These are phyloP conservation scores for Saxidomus purpurata DNA, from an alignment of 1,140 invertebrate species.

Conservation along the genomic window DNA sequence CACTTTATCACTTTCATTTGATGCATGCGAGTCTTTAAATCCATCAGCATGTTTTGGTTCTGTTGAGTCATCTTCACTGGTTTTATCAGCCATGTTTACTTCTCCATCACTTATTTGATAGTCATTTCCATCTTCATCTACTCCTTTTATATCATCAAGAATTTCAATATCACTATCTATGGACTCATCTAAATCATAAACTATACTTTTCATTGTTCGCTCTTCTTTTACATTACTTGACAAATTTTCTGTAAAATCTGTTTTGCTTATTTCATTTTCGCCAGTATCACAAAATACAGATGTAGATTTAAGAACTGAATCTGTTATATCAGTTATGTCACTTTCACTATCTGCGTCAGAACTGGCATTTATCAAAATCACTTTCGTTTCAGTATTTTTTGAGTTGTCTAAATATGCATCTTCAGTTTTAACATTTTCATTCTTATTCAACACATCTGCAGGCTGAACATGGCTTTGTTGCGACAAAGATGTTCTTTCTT, in stretches of 20 bases:
- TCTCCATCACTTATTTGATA: too few species aligned
- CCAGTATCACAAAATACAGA: neutral
- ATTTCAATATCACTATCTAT: conserved; percentile 61
- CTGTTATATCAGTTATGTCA: conserved; percentile 56
- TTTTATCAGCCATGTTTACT: too few species aligned
- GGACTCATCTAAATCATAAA: conserved; percentile 49
- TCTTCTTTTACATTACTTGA: neutral
- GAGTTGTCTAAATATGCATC: too few species aligned
- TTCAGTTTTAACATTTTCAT: neutral
- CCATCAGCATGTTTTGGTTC: too few species aligned
- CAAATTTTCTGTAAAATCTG: neutral
- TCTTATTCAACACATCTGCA: neutral
- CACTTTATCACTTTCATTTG: too few species aligned
- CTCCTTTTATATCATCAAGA: conserved; percentile 8
- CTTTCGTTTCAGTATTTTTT: neutral
- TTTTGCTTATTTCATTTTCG: neutral
- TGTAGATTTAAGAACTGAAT: conserved; percentile 44
- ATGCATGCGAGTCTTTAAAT: too few species aligned
- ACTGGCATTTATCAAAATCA: conserved; percentile 11
- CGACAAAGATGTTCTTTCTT: too few species aligned
- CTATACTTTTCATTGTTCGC: neutral
- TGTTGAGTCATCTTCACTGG: too few species aligned
- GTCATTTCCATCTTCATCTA: neutral
- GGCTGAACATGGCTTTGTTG: neutral
- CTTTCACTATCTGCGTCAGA: conserved; percentile 43